Base-by-base conservation (phyloP, 2,797 vertebrate genomes). In the Peromyscus nudipes region DNA sequence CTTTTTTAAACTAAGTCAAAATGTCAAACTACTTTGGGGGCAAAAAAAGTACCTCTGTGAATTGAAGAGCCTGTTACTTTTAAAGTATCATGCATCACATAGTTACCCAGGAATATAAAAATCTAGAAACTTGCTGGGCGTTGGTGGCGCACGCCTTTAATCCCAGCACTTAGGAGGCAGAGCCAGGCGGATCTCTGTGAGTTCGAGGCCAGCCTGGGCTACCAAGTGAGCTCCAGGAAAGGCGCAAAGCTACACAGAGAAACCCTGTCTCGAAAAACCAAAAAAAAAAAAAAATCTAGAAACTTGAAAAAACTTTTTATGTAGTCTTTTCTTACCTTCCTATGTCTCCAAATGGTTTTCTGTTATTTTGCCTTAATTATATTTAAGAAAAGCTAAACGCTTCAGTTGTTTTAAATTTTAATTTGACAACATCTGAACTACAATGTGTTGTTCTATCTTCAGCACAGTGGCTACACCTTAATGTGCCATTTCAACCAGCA, bases 231-330 rank as follows among this genome's bases (percentile, higher is more conserved):
- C n/a, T n/a, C n/a, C n/a, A n/a, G n/a, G n/a, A n/a, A n/a, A n/a
- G n/a, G n/a, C n/a, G n/a, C n/a, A n/a, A n/a, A n/a, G n/a, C n/a
- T n/a, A n/a, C n/a, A n/a, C n/a, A n/a, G n/a, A n/a, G n/a, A n/a
- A n/a, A n/a, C n/a, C n/a, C n/a, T n/a, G n/a, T n/a, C n/a, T n/a
- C n/a, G n/a, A n/a, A n/a, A n/a, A n/a, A n/a, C n/a, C n/a, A n/a
- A n/a, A n/a, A n/a, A n/a, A n/a, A n/a, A n/a, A n/a, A n/a, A 84
- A 65, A 34, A 23, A 67, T 67, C 40, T 84, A 60, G n/a, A 75
- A 95, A 96, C 52, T 71, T 88, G 14, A 69, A 40, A 80, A 92
- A 49, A 49, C 49, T 49, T 83, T 69, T 11, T 31, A 95, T 89
- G 17, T 49, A 65, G 89, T 67, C 88, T 76, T 57, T 86, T 71